These are phyloP conservation scores for Anadara kagoshimensis DNA, from an alignment of 1,140 invertebrate species.

Conservation along the genomic window DNA sequence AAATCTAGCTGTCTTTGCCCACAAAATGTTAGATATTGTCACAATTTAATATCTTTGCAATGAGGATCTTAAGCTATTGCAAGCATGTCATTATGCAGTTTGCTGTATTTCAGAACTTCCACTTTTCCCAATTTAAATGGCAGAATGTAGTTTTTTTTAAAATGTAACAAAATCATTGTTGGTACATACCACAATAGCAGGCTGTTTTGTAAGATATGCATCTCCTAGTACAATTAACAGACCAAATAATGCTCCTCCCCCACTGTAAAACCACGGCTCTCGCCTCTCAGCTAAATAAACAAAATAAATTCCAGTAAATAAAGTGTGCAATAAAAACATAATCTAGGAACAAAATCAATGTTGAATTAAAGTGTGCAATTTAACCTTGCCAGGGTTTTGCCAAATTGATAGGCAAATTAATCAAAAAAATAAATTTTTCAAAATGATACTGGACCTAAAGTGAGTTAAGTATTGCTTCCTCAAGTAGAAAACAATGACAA, in stretches of 20 bases:
- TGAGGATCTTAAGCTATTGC: no score
- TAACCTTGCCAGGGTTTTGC: no score
- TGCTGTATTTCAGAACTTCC: no score
- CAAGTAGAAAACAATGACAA: not conserved
- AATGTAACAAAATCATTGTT: no score
- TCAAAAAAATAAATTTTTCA: not conserved
- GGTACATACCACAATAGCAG: slow-evolving; percentile 80
- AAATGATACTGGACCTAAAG: not conserved
- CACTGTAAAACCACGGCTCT: slow-evolving; percentile 84
- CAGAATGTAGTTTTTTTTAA: no score
- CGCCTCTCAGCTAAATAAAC: slow-evolving; percentile 80
- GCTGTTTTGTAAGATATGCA: slow-evolving; percentile 80
- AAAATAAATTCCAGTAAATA: not conserved
- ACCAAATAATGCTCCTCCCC: slow-evolving; percentile 83
- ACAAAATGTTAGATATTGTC: no score
- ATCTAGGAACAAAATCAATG: not conserved
- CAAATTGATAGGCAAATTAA: no score
- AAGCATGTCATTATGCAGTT: no score
- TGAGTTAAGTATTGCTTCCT: not conserved
- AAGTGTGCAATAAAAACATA: not conserved
- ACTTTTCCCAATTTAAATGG: no score
- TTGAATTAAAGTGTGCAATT: not conserved
- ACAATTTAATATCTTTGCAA: no score
- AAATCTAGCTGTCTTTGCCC: no score
- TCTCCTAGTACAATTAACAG: slow-evolving; percentile 83